Base-by-base conservation (phyloP, 2,113 vertebrate species). In the Myrmecophaga tridactyla region DNA sequence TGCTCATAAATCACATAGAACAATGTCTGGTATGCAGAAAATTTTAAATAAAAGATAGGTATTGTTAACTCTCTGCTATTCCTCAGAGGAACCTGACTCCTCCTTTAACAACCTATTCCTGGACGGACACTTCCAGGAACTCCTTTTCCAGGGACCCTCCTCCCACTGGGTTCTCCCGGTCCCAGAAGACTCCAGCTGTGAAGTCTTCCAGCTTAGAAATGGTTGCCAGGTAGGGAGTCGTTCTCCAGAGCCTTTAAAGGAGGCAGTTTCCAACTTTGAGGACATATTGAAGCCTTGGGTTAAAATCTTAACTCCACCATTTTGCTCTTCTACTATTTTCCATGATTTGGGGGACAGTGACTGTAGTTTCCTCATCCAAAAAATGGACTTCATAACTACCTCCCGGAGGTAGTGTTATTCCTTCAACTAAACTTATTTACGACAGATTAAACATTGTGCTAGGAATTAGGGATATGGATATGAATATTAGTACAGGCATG, bases 1-100 rank as follows among this genome's bases (percentile, higher is more conserved):
- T n/a, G 48, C n/a, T 95, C 89, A 27, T 86, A 96, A 94, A 95
- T 95, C 80, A 88, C 82, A 53, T 1, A 14, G 70, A 92, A 62
- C 27, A 51, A 78, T 31, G 87, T 34, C 58, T 69, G 60, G 29
- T 34, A 31, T 27, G n/a, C 17, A 83, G 78, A 89, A 90, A 63
- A 39, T 43, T 17, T 43, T 6, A 75, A 86, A 73, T 53, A 89
- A 77, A 58, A 87, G 21, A 77, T 36, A n/a, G 12, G 9, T 76
- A 53, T 39, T 86, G 46, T 56, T 92, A 86, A n/a, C 39, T 69
- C 4, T 4, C 7, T 5, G 56, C 20, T 69, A n/a, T 48, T 96
- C 76, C 94, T 92, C 86, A 65, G 62, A 87, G 18, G 39, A 93
- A 36, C 34, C 34, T 27, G 67, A 60, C 31, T 31, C 14, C 3